Evolutionary conservation across 2,888 invertebrate species (phyloP), one percentile per base, ranked within the genome.

Genomic region (Agrochola circellaris): DNA sequence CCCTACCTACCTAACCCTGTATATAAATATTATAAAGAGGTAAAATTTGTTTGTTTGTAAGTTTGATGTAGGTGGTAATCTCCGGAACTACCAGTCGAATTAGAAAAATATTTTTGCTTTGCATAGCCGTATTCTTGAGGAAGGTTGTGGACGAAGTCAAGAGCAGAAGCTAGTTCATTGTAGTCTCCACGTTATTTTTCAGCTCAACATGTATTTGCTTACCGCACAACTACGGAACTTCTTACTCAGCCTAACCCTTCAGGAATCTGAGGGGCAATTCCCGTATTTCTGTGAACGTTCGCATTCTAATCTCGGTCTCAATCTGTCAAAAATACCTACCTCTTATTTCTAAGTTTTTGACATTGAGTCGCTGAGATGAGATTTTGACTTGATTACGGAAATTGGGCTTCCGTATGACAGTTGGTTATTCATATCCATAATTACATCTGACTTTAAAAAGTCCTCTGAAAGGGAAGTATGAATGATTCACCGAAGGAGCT

Each of bases 401-500:
- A n/a, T 56, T 4, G 15, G n/a, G 58, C 2, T 30, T 60, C 30
- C 17, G 30, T 68, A 58, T 45, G 51, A 38, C 26, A 58, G 62
- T 42, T 58, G 23, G n/a, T 54, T 54, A 62, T 79, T 67, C 56
- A 71, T 68, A 66, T 34, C 26, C 60, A 42, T 84, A 73, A 69
- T 61, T 66, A 73, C n/a, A 60, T 23, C 23, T 51, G 58, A 58
- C 23, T 82, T 82, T 66, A 69, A 82, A 82, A 58, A 72, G 38
- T 75, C 38, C 45, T 83, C 54, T 70, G 11, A 30, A 65, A 73
- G 77, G 78, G 83, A 83, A 85, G 71, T 45, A 45, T 62, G 72
- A 73, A 56, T 84, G 84, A 86, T 66, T 84, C 87, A 86, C 75
- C 34, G 23, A 38, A 60, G 64, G 34, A 38, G 67, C 62, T 68